Conservation (phyloP, 2,888 invertebrate species). For the Galeruca laticollis region DNA sequence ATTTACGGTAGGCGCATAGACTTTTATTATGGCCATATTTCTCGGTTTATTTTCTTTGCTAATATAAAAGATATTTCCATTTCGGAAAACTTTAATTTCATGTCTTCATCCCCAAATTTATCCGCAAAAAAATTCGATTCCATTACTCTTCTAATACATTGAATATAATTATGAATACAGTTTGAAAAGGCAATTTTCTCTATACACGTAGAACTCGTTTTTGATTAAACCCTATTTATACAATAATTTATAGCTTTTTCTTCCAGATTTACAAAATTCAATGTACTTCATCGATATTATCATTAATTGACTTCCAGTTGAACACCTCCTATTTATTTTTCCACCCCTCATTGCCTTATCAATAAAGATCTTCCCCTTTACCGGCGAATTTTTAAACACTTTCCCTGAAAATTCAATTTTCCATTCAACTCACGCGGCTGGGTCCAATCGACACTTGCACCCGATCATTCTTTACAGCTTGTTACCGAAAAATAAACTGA, state of each 20-base stretch:
- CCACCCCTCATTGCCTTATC: slow-evolving; percentile 27
- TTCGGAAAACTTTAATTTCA: neutral
- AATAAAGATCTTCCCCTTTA: slow-evolving; percentile 27
- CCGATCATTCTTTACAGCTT: slow-evolving; percentile 47
- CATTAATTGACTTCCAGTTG: slow-evolving; percentile 5
- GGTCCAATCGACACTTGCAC: slow-evolving; percentile 38
- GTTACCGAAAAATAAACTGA: slow-evolving; percentile 48
- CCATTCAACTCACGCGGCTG: slow-evolving; percentile 34
- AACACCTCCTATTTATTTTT: slow-evolving; percentile 13
- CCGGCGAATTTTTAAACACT: slow-evolving; percentile 32
- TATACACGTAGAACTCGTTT: too few relatives aligned
- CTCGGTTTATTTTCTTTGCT: slow-evolving; percentile 4
- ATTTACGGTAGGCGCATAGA: slow-evolving; percentile 1
- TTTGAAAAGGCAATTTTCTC: too few relatives aligned
- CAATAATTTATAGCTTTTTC: too few relatives aligned
- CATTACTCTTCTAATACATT: too few relatives aligned
- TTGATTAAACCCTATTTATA: too few relatives aligned
- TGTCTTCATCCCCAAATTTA: neutral
- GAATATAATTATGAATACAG: too few relatives aligned
- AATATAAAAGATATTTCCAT: slow-evolving; percentile 6
- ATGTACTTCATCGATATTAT: neutral
- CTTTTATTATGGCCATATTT: slow-evolving; percentile 4
- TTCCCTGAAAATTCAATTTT: slow-evolving; percentile 37
- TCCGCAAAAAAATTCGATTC: neutral
- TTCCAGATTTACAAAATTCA: too few relatives aligned